These are phyloP conservation scores for Hippopotamus amphibius DNA, from an alignment of 2,113 vertebrate genomes.

Conservation along the genomic window DNA sequence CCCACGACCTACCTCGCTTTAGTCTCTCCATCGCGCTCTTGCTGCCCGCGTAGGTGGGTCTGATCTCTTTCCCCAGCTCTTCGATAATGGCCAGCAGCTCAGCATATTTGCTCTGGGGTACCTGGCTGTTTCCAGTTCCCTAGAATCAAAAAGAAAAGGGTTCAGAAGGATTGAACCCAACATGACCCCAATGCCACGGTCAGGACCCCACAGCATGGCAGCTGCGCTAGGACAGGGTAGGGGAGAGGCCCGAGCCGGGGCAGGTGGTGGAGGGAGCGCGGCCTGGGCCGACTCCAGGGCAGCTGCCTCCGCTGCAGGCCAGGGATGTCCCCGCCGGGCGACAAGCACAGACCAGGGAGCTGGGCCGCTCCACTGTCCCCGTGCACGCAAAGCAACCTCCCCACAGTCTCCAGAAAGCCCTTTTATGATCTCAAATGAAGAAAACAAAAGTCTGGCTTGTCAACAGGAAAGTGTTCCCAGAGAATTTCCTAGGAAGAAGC, in stretches of 20 bases:
- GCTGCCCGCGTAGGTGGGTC: constrained; percentile 97
- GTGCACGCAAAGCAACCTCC: neutral
- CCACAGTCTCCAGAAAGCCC: neutral
- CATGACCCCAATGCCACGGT: neutral
- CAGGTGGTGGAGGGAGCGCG: rapidly evolving
- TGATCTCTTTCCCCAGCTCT: constrained; percentile 98
- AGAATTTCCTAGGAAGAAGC: neutral
- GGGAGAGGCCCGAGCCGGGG: neutral
- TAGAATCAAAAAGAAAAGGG: constrained; percentile 75
- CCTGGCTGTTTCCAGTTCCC: constrained; percentile 95
- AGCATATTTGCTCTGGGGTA: constrained; percentile 98
- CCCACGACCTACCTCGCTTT: constrained; percentile 91
- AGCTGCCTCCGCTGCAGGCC: neutral
- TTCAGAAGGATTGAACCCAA: rapidly evolving
- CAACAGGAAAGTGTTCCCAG: neutral
- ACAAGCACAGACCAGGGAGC: no score
- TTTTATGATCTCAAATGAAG: neutral
- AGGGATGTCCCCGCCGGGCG: rapidly evolving
- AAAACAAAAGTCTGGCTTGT: neutral
- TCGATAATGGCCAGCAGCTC: constrained; percentile 99
- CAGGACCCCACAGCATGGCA: neutral
- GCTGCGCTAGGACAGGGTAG: rapidly evolving
- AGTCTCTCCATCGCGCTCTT: constrained; percentile 99
- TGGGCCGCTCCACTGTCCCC: neutral
- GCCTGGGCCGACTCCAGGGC: neutral